Evolutionary conservation across 2,888 invertebrate genomes (phyloP).

Genomic region (Netelia melanura): DNA sequence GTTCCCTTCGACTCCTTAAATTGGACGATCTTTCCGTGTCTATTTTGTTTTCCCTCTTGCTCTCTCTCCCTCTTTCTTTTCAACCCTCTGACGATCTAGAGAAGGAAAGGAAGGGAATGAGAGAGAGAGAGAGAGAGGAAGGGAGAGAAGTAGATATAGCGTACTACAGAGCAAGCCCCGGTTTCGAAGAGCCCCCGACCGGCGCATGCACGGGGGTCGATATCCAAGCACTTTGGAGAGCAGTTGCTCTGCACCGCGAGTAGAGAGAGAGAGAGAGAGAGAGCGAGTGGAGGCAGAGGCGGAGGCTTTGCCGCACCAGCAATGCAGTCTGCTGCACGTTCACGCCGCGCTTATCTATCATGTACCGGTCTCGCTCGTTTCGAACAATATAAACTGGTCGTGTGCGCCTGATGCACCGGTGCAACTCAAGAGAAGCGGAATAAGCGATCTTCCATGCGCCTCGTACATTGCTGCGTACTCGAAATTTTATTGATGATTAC

Average conservation of each 20-base stretch:
- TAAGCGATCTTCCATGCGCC: conserved; percentile 26
- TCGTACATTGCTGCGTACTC: not conserved
- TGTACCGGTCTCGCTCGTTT: conserved; percentile 71
- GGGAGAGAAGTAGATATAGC: conserved; percentile 39
- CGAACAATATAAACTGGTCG: conserved; percentile 74
- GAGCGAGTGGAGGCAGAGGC: not conserved
- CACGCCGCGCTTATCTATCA: conserved; percentile 75
- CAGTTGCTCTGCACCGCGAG: conserved; percentile 58
- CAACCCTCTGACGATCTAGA: not conserved
- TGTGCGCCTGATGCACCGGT: conserved; percentile 51
- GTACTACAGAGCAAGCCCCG: conserved; percentile 42
- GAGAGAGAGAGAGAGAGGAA: conserved; percentile 22
- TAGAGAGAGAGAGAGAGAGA: conserved; percentile 26
- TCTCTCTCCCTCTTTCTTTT: not conserved
- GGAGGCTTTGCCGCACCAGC: conserved; percentile 57
- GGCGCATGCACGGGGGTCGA: conserved; percentile 50
- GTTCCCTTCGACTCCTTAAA: conserved; percentile 58
- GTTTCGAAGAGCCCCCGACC: conserved; percentile 43
- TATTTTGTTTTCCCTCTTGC: conserved; percentile 29
- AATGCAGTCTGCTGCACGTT: conserved; percentile 63
- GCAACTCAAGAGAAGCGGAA: conserved; percentile 41
- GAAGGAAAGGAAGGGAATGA: conserved; percentile 14
- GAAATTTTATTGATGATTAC: conserved; percentile 46
- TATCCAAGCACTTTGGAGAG: conserved; percentile 64
- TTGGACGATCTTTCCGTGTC: conserved; percentile 58